Conservation (phyloP, 2,113 vertebrate species). For the Sula dactylatra region DNA sequence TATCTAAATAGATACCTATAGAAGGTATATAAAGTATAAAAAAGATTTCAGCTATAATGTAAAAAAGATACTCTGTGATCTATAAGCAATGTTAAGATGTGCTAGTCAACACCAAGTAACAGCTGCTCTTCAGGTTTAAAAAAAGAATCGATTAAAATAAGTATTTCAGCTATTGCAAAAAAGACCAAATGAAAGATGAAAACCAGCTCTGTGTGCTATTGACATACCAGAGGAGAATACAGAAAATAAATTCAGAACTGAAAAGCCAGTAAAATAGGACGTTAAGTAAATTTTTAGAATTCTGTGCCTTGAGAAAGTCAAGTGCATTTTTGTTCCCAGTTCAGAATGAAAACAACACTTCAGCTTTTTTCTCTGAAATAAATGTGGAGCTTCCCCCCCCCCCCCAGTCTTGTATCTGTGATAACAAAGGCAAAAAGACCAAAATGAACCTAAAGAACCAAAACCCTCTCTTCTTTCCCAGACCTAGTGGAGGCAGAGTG, state of each 20-base stretch:
- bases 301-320: constrained; percentile 29
- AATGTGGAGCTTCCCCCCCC: not conserved
- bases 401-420: not conserved
- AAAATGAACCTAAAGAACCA: not conserved
- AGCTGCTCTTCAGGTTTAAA: constrained; percentile 43
- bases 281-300: constrained; percentile 23
- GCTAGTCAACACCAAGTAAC: constrained; percentile 25
- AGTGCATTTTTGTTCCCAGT: not conserved
- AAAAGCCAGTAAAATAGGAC: constrained; percentile 32
- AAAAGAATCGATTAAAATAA: constrained; percentile 38
- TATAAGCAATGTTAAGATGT: constrained; percentile 8
- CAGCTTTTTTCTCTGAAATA: not conserved
- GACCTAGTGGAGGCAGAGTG: not conserved
- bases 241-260: constrained; percentile 1
- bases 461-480: not conserved
- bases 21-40: not conserved
- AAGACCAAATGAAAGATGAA: constrained; percentile 4
- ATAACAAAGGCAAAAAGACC: not conserved
- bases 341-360: constrained; percentile 16
- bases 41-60: not conserved
- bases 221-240: not conserved
- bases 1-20: not conserved
- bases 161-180: constrained; percentile 42
- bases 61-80: not conserved
- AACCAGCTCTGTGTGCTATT: not conserved